Percentiles rank a stretch among this genome's conserved stretches.
These are phyloP conservation scores for Drosophila mojavensis DNA, from an alignment of 1,140 invertebrate species.

Conservation along the genomic window DNA sequence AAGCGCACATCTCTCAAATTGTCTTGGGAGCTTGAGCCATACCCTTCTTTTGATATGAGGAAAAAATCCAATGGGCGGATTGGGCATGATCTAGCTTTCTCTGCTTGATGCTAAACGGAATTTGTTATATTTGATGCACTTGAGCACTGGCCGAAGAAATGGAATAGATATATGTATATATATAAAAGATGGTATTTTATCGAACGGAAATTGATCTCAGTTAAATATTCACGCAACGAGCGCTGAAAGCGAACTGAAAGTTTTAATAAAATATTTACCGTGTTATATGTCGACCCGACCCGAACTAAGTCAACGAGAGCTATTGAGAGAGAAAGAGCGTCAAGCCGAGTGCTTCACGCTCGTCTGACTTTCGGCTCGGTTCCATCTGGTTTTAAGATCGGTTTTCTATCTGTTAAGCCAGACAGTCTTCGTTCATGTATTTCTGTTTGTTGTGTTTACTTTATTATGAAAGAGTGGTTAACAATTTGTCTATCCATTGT, in stretches of 20 bases:
- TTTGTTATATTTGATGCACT: background rate
- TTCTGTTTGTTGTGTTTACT: conserved; percentile 4
- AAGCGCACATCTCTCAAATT: background rate
- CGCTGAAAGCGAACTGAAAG: conserved; percentile 74
- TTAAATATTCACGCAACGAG: conserved; percentile 54
- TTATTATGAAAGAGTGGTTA: conserved; percentile 5
- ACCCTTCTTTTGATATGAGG: conserved; percentile 73
- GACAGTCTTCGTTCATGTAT: background rate
- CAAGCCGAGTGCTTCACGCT: conserved; percentile 18
- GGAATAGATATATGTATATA: background rate
- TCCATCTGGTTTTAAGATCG: conserved; percentile 48
- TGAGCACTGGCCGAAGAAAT: background rate
- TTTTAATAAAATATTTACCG: conserved; percentile 71
- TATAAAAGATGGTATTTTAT: background rate
- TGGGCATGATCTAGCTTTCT: conserved; percentile 56
- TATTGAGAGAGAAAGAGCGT: conserved; percentile 15
- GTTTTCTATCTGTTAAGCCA: conserved; percentile 44
- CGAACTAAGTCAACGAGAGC: conserved; percentile 20
- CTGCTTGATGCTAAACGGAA: background rate
- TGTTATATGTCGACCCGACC: conserved; percentile 58
- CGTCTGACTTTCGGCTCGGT: conserved; percentile 27
- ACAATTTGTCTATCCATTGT: conserved; percentile 23
- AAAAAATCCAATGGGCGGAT: conserved; percentile 74
- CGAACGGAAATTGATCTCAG: background rate
- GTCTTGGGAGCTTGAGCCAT: conserved; percentile 15